Base-by-base conservation (phyloP, 2,888 invertebrate species). In the Mythimna ferrago region DNA sequence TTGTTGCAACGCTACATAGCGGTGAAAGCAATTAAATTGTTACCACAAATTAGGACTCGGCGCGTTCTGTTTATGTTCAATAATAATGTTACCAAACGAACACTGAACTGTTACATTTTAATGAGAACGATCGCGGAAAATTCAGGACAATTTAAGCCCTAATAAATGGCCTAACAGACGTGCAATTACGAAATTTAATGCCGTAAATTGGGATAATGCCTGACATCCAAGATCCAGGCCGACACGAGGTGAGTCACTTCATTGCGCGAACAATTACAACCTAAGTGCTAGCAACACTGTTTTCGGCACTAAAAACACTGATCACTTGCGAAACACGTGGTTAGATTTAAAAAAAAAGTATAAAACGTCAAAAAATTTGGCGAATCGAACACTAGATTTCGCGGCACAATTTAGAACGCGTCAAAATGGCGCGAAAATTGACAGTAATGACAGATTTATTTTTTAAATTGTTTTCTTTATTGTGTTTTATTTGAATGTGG, bases 191-290 rank as follows among this genome's bases (percentile, higher is more conserved):
- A 91, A 92, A 91, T 90, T 86, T 89, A 90, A 90, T 88, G 87
- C 87, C 72, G 87, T 84, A 90, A 93, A 93, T 93, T 93, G 91
- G 92, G 92, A 92, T 93, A 93, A 93, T 92, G 87, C 81, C 83
- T 78, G 85, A 74, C 83, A 81, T 79, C 86, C 85, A 84, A 87
- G 84, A 93, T 90, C 84, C 90, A 90, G 93, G 92, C 88, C 90
- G 86, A 74, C 80, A 74, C 78, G 62, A 71, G 76, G 79, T 94
- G 93, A 94, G 87, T 94, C 94, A 94, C 90, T 88, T 89, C 87
- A 89, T 90, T 83, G 85, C 86, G 72, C 71, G 61, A 76, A 86
- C 88, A 90, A 92, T 91, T 92, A 90, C 81, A 80, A 82, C 80
- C 84, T 72, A 86, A 83, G 83, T 85, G 85, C 84, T 84, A 76